Conservation (phyloP, 2,797 vertebrate species). For the Karalla daura region DNA sequence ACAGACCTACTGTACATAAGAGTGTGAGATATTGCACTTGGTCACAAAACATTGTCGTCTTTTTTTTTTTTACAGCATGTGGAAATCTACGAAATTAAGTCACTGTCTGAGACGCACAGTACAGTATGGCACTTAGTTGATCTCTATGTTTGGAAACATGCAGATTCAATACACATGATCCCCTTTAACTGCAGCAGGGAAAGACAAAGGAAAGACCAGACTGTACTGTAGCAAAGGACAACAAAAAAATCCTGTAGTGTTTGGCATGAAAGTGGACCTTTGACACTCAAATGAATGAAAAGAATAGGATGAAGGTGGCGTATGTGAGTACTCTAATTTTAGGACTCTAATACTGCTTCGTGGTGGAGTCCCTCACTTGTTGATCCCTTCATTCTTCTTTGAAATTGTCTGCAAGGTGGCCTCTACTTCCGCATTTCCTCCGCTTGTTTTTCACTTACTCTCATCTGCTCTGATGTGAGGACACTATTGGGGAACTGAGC, state of each 20-base stretch:
- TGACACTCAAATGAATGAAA: constrained; percentile 37
- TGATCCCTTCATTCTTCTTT: constrained; percentile 24
- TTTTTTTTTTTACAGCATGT: constrained; percentile 71
- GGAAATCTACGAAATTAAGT: constrained; percentile 76
- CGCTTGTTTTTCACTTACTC: constrained; percentile 41
- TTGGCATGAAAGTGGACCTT: constrained; percentile 53
- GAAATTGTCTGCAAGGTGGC: constrained; percentile 31
- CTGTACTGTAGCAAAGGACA: constrained; percentile 9
- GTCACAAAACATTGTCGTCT: constrained; percentile 69
- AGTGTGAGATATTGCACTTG: constrained; percentile 83
- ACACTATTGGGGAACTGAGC: constrained; percentile 7
- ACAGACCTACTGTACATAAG: constrained; percentile 66
- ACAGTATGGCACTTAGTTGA: constrained; percentile 83
- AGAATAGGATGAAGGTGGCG: constrained; percentile 46
- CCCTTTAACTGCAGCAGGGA: constrained; percentile 47
- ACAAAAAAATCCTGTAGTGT: constrained; percentile 45
- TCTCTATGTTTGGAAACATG: constrained; percentile 77
- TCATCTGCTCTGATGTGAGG: constrained; percentile 35
- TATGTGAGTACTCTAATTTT: constrained; percentile 37
- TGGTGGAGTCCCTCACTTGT: constrained; percentile 42
- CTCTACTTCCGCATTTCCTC: constrained; percentile 52
- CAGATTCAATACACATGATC: constrained; percentile 71
- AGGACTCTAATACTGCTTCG: constrained; percentile 40
- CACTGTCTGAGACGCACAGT: constrained; percentile 76
- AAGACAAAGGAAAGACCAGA: constrained; percentile 23